Conservation (phyloP, 53 echinoderm and acorn worm species). For the Paracentrotus lividus region DNA sequence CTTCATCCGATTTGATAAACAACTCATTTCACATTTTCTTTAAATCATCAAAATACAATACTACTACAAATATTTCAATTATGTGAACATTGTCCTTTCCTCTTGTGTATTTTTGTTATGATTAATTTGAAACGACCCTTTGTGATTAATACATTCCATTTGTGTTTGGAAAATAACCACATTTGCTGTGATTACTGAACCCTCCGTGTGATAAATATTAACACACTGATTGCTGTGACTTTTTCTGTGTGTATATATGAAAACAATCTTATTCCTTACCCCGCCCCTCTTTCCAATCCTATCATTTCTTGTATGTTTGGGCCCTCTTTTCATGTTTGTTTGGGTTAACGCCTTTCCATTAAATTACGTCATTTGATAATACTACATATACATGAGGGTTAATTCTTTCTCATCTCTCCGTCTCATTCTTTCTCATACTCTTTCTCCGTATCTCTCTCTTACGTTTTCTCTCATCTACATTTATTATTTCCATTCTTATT, state of each 20-base stretch:
- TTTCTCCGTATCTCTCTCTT: background rate
- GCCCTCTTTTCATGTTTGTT: background rate
- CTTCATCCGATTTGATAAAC: background rate
- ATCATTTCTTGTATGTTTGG: background rate
- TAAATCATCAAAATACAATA: background rate
- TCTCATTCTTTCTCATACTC: background rate
- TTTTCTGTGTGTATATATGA: background rate
- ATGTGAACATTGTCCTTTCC: background rate
- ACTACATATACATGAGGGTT: background rate
- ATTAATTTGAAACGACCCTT: background rate
- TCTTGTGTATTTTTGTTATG: background rate
- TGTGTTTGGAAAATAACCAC: background rate
- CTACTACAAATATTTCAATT: no score
- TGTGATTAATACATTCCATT: background rate
- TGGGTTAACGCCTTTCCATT: background rate
- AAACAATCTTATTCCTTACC: background rate
- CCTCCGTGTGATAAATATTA: background rate
- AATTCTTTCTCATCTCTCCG: background rate
- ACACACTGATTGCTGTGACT: conserved; percentile 1
- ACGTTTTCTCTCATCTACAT: background rate
- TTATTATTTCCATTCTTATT: background rate
- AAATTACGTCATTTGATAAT: no score
- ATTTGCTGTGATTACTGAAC: conserved; percentile 14
- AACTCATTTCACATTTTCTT: background rate
- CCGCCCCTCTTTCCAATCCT: background rate